These are phyloP conservation scores for Dendrolimus kikuchii DNA, from an alignment of 1,140 invertebrate species.

Conservation along the genomic window DNA sequence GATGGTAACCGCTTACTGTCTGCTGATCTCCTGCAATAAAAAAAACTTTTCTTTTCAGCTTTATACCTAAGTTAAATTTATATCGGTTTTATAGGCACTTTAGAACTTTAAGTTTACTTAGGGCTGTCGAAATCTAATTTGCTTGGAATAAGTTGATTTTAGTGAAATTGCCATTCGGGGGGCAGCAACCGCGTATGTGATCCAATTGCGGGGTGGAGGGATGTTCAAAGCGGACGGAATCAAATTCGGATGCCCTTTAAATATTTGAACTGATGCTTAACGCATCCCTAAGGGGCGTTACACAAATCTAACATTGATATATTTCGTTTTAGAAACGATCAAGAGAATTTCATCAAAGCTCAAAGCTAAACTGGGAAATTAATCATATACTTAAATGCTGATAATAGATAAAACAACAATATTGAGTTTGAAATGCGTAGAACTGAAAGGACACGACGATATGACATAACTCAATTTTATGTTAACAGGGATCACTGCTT, in stretches of 20 bases:
- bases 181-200: conserved; percentile 55
- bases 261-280: conserved; percentile 52
- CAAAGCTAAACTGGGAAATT: too few relatives aligned
- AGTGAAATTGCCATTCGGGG: conserved; percentile 38
- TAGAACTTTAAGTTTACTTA: conserved; percentile 54
- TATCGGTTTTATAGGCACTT: background rate
- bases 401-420: too few relatives aligned
- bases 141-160: conserved; percentile 53
- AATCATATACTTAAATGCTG: too few relatives aligned
- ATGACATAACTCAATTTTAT: too few relatives aligned
- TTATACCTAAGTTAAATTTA: too few relatives aligned
- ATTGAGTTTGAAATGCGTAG: too few relatives aligned
- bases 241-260: conserved; percentile 55
- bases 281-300: conserved; percentile 8
- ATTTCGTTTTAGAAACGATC: background rate
- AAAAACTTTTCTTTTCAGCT: too few relatives aligned
- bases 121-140: conserved; percentile 56
- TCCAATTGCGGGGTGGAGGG: conserved; percentile 50
- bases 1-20: too few relatives aligned
- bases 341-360: too few relatives aligned
- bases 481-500: too few relatives aligned
- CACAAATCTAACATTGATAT: conserved; percentile 8
- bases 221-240: conserved; percentile 31
- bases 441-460: too few relatives aligned
- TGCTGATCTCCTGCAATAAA: too few relatives aligned